Evolutionary conservation across 2,888 invertebrate species (phyloP).

Genomic region (Heteromyza rotundicornis): DNA sequence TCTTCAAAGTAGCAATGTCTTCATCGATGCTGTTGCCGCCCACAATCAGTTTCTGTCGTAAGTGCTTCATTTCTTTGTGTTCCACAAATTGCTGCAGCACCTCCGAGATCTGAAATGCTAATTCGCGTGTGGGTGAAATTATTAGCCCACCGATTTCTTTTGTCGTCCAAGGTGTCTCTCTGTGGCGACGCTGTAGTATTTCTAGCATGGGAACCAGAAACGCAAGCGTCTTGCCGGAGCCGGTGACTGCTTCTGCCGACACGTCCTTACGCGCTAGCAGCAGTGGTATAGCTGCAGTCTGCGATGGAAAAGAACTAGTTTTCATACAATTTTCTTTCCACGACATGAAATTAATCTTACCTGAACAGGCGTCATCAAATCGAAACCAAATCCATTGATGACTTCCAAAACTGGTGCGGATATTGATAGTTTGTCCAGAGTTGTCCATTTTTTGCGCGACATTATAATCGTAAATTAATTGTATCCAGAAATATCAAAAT

Average conservation of each 20-base stretch:
- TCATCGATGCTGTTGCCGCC: conserved; percentile 84
- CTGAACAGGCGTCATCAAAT: conserved; percentile 68
- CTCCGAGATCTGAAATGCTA: conserved; percentile 87
- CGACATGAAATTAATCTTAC: too few species aligned
- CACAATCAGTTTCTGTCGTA: conserved; percentile 72
- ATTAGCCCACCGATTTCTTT: conserved; percentile 87
- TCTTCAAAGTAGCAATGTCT: conserved; percentile 73
- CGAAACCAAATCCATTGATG: conserved; percentile 65
- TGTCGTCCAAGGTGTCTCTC: conserved; percentile 70
- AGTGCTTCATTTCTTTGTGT: conserved; percentile 63
- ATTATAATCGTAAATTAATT: too few species aligned
- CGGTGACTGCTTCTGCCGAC: conserved; percentile 97
- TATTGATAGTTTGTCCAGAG: conserved; percentile 59
- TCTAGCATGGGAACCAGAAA: conserved; percentile 93
- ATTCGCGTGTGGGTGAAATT: conserved; percentile 93
- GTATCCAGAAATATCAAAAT: too few species aligned
- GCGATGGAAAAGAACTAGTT: conserved; percentile 45
- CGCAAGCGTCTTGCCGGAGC: conserved; percentile 97
- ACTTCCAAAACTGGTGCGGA: conserved; percentile 65
- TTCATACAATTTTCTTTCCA: conserved; percentile 3
- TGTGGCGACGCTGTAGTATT: conserved; percentile 72
- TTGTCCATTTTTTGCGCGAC: conserved; percentile 63
- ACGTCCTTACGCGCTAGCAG: conserved; percentile 93
- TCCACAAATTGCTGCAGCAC: conserved; percentile 67
- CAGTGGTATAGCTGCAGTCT: conserved; percentile 89